Conservation (phyloP, 2,888 invertebrate genomes). For the Calameuta pallipes region DNA sequence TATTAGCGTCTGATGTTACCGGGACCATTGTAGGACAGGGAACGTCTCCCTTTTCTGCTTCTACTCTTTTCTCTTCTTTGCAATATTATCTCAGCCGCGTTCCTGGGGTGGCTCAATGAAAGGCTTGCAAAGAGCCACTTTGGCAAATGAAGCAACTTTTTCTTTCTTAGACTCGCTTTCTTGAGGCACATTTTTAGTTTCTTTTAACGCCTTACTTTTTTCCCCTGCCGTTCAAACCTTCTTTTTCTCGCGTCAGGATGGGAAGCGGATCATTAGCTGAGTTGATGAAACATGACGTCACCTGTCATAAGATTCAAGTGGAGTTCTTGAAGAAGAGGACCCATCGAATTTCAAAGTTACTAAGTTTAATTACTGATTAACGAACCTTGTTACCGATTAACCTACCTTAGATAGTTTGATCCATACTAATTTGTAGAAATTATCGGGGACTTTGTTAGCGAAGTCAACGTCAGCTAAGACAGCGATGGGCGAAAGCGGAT, state of each 20-base stretch:
- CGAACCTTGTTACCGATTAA: not conserved
- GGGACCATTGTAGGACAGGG: not conserved
- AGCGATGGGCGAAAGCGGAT: not conserved
- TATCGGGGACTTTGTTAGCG: not conserved
- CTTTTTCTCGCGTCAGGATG: not conserved
- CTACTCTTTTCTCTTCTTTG: not conserved
- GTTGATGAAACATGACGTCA: not conserved
- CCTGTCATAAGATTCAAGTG: not conserved
- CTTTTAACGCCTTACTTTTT: not conserved
- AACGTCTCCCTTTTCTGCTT: not conserved
- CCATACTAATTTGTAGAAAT: not conserved
- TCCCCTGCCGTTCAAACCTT: not conserved
- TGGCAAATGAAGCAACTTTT: slow-evolving; percentile 8
- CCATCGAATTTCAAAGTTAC: not conserved
- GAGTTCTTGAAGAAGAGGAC: not conserved
- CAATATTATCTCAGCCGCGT: not conserved
- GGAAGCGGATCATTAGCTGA: not conserved
- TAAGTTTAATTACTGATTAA: too few species aligned
- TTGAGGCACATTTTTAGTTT: not conserved
- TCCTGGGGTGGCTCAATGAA: not conserved
- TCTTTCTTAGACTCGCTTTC: not conserved
- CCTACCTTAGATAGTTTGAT: not conserved
- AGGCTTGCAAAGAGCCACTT: slow-evolving; percentile 8
- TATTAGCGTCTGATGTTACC: not conserved
- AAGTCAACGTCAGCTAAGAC: not conserved